Conservation (phyloP, 2,797 vertebrate genomes). For the Hyperoplus lanceolatus region DNA sequence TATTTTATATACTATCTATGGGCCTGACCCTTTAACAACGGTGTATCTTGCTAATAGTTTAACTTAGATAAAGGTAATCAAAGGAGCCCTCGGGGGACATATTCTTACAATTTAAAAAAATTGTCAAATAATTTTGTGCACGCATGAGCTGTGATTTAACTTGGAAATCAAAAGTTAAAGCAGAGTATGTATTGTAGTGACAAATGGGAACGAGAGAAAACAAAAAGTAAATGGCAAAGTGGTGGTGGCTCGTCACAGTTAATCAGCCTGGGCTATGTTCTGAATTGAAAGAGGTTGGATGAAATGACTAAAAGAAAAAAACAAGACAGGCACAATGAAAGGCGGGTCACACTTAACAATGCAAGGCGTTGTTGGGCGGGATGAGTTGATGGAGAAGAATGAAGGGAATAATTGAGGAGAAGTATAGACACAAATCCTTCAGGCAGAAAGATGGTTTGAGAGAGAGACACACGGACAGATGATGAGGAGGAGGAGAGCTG, state of each 20-base stretch:
- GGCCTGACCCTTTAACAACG: conserved; percentile 9
- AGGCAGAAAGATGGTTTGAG: conserved; percentile 41
- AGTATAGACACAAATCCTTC: background rate
- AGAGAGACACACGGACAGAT: conserved; percentile 61
- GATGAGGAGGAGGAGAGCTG: conserved; percentile 71
- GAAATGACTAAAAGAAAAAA: conserved; percentile 17
- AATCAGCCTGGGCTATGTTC: conserved; percentile 35
- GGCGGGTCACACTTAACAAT: conserved; percentile 10
- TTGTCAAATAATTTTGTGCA: background rate
- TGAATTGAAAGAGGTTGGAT: conserved; percentile 18
- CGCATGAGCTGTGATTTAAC: background rate
- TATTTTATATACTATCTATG: no score
- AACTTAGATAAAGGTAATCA: conserved; percentile 12
- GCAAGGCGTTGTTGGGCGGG: conserved; percentile 14
- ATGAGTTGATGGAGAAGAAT: conserved; percentile 12
- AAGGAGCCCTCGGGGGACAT: no score
- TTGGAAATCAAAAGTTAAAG: conserved; percentile 3
- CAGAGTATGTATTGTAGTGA: conserved; percentile 2
- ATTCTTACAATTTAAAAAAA: background rate
- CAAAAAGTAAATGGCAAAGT: conserved; percentile 40
- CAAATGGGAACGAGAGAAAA: conserved; percentile 11
- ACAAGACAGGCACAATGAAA: conserved; percentile 10
- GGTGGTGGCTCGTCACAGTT: conserved; percentile 48
- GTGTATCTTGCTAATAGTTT: background rate
- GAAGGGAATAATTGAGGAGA: conserved; percentile 11